These are phyloP conservation scores for Pitta sordida DNA, from an alignment of 2,113 vertebrate species.

Conservation along the genomic window DNA sequence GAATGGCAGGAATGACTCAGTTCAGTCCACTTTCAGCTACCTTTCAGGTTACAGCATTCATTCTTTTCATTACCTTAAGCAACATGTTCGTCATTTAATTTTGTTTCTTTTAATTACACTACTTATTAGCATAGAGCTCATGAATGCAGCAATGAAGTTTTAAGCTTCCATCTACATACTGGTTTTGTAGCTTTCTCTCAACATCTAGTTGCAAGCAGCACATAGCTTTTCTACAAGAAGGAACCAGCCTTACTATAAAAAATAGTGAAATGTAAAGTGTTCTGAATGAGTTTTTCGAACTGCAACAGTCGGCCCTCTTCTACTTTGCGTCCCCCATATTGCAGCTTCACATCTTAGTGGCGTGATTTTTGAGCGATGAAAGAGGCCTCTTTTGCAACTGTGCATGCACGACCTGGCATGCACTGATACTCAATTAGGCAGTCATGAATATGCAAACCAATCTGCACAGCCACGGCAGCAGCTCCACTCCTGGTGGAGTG, in stretches of 20 bases:
- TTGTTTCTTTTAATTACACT: not conserved
- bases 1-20: not conserved
- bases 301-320: too few relatives aligned
- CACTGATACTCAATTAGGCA: too few relatives aligned
- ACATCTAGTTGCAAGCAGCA: not conserved
- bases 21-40: not conserved
- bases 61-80: not conserved
- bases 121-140: not conserved
- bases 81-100: not conserved
- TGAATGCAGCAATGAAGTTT: not conserved
- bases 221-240: not conserved
- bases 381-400: too few relatives aligned
- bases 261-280: not conserved
- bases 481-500: too few relatives aligned
- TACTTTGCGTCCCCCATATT: too few relatives aligned
- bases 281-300: not conserved
- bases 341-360: too few relatives aligned
- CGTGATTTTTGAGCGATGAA: too few relatives aligned
- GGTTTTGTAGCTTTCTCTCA: not conserved
- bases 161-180: not conserved
- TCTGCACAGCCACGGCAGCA: too few relatives aligned
- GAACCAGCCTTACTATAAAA: not conserved
- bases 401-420: too few relatives aligned
- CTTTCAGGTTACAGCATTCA: not conserved
- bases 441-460: too few relatives aligned